phyloP scores from a whole-genome alignment of 2,797 vertebrate species.

The Muscicapa comitata region DNA sequence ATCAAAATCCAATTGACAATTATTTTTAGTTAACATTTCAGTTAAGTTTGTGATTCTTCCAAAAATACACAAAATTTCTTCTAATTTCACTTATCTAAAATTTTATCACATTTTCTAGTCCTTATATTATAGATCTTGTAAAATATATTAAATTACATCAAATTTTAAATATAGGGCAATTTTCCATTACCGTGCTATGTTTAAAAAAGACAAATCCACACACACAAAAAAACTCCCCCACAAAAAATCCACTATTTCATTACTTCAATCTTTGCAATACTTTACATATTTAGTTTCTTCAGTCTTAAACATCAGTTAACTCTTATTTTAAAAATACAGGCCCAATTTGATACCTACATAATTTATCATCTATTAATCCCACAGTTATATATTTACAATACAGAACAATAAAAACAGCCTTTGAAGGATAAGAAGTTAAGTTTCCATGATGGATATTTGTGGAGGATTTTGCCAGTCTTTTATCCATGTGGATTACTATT shows the following conservation, averaged over 20 bases:
- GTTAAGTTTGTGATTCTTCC: background rate
- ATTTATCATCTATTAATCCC: background rate
- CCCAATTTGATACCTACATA: background rate
- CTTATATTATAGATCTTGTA: background rate
- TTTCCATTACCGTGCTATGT: rapidly evolving
- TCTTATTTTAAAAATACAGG: background rate
- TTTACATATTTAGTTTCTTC: background rate
- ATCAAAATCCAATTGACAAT: background rate
- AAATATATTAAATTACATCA: background rate
- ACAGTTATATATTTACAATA: background rate
- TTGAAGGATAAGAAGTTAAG: background rate
- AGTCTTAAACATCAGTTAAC: background rate
- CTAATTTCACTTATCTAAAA: background rate
- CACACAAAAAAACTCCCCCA: rapidly evolving
- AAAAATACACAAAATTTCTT: background rate
- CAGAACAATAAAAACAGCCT: background rate
- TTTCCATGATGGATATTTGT: background rate
- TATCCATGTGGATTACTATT: background rate
- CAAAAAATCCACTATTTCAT: too few relatives aligned
- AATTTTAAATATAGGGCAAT: background rate
- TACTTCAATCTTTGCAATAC: background rate
- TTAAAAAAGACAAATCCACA: background rate
- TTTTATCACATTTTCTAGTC: background rate
- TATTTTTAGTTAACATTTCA: background rate
- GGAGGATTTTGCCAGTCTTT: background rate